phyloP scores from a whole-genome alignment of 2,888 invertebrate genomes.

The Camponotus fellah region DNA sequence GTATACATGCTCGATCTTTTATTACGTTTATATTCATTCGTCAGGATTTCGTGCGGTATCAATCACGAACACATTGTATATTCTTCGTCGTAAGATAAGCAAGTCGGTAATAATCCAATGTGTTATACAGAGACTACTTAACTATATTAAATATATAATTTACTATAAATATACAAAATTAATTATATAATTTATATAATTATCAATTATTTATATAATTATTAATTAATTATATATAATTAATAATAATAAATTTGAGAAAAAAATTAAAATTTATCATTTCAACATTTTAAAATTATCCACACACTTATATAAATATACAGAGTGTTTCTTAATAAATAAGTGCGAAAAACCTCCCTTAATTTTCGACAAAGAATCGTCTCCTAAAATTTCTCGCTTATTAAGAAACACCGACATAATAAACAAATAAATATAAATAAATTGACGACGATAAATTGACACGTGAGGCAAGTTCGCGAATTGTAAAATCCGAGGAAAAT shows the following conservation, averaged over 20 bases:
- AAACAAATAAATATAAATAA: not conserved
- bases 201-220: too few relatives aligned
- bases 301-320: not conserved
- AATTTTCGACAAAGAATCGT: too few relatives aligned
- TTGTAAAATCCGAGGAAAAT: not conserved
- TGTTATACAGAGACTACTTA: not conserved
- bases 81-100: not conserved
- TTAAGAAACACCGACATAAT: too few relatives aligned
- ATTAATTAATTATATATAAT: too few relatives aligned
- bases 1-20: slow-evolving; percentile 5
- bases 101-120: not conserved
- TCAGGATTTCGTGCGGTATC: not conserved
- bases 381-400: too few relatives aligned
- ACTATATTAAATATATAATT: not conserved
- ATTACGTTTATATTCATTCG: not conserved
- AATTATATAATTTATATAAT: too few relatives aligned
- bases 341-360: too few relatives aligned
- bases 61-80: not conserved
- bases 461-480: too few relatives aligned
- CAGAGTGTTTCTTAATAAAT: too few relatives aligned
- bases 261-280: not conserved
- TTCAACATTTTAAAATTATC: not conserved
- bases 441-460: not conserved
- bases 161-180: not conserved
- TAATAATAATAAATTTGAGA: too few relatives aligned